Conservation (phyloP, 2,113 vertebrate species). For the Scophthalmus maximus region DNA sequence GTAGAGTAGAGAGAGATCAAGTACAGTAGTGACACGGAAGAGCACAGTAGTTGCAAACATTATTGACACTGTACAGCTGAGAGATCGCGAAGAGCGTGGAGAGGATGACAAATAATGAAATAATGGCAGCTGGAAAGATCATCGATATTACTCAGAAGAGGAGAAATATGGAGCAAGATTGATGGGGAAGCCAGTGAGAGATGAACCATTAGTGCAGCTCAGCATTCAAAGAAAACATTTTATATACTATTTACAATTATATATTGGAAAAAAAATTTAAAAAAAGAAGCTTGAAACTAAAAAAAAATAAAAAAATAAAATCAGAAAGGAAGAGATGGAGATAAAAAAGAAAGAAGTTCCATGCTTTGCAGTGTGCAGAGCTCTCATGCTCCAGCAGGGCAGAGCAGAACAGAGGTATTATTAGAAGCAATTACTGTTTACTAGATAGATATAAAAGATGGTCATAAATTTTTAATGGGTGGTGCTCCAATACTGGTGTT, state of each 20-base stretch:
- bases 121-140: slow-evolving; percentile 41
- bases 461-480: slow-evolving; percentile 36
- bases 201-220: slow-evolving; percentile 67
- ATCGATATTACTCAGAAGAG: slow-evolving; percentile 31
- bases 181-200: slow-evolving; percentile 32
- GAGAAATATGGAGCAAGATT: slow-evolving; percentile 27
- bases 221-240: slow-evolving; percentile 50
- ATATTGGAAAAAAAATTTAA: slow-evolving; percentile 17
- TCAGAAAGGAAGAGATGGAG: slow-evolving; percentile 7
- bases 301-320: slow-evolving; percentile 16
- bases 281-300: slow-evolving; percentile 30
- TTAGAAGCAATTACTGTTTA: slow-evolving; percentile 57
- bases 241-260: slow-evolving; percentile 12
- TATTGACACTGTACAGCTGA: neutral
- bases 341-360: slow-evolving; percentile 13
- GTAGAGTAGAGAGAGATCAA: slow-evolving; percentile 31
- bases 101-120: slow-evolving; percentile 15
- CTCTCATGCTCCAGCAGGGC: slow-evolving; percentile 65
- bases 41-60: neutral
- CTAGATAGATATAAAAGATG: slow-evolving; percentile 47
- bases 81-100: slow-evolving; percentile 32
- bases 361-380: slow-evolving; percentile 60
- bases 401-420: slow-evolving; percentile 44
- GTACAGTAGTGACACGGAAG: slow-evolving; percentile 23
- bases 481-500: slow-evolving; percentile 70